Conservation (phyloP, 1,140 invertebrate species). For the Trypoxylus dichotomus region DNA sequence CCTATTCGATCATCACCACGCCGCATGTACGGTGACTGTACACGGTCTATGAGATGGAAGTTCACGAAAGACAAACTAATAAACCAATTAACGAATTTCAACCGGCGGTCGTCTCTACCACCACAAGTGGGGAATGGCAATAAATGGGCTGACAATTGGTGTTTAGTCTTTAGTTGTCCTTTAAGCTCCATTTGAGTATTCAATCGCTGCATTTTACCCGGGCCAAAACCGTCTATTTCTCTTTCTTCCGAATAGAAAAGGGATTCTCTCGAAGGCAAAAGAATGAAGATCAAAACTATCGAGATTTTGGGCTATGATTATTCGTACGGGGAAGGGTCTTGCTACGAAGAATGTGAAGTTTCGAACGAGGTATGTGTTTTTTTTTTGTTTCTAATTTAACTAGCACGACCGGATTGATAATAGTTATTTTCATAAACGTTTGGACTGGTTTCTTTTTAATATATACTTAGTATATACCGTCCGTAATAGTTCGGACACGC, state of each 20-base stretch:
- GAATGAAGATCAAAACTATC: background rate
- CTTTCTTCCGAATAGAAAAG: background rate
- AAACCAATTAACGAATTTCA: too few species aligned
- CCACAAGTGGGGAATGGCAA: background rate
- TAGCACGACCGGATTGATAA: background rate
- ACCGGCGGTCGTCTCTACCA: too few species aligned
- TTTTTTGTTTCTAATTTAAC: background rate
- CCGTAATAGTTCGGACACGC: too few species aligned
- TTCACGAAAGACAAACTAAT: too few species aligned
- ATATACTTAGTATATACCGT: too few species aligned
- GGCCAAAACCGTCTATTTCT: background rate
- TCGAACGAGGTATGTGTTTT: conserved; percentile 9
- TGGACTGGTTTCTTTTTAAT: too few species aligned
- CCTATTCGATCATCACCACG: too few species aligned
- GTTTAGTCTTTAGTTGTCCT: background rate
- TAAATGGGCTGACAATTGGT: background rate
- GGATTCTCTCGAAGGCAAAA: background rate
- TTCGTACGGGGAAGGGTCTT: background rate
- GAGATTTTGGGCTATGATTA: background rate
- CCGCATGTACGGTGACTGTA: too few species aligned
- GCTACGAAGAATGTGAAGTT: conserved; percentile 13
- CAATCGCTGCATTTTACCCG: background rate
- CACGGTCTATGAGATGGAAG: too few species aligned
- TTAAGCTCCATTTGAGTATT: background rate
- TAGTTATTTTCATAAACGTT: background rate